Base-by-base conservation (phyloP, 2,888 invertebrate species). In the Acronicta psi region DNA sequence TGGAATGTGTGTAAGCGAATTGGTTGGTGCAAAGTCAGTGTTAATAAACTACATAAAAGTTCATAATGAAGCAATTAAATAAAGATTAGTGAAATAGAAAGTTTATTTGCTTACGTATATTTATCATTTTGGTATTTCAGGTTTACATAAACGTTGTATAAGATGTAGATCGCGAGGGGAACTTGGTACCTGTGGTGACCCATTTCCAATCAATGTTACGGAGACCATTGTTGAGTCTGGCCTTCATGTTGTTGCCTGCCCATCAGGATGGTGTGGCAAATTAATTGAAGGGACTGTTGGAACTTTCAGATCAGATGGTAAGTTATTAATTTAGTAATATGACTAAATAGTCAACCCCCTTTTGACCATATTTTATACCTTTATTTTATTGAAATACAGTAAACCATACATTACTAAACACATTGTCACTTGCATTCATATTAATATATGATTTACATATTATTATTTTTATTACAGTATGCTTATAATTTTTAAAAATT, bases 221-320 rank as follows among this genome's bases (percentile, higher is more conserved):
- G 95, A 96, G 75, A 95, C 96, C 5, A 96, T 96, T 69, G 90
- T 93, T 17, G 96, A 96, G 80, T 94, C 94, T 31, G 98, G 98
- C 0, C 95, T 98, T 0, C 95, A 96, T 77, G 96, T 96, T 0
- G 95, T 96, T 11, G 97, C 97, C 0, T 98, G 98, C 79, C 97
- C 97, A 0, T 98, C 98, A 0, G 98, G 98, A 37, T 98, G 98
- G 98, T 98, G 98, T 82, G 97, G 97, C 20, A 98, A 98, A 94
- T 96, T 98, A 49, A 95, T 98, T 36, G 98, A 98, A 88, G 96
- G 97, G 58, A 96, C 96, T 9, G 84, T 89, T 73, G 96, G 96
- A 77, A 94, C 96, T 47, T 95, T 96, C 72, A 96, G 97, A 84
- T 96, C 96, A 83, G 97, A 97, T 92, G 98, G 98, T 97, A 90